A percentile compares a stretch with the other conserved stretches of the same genome.
These are phyloP conservation scores for Drosophila bunnanda DNA, from an alignment of 2,888 invertebrate species.

Conservation along the genomic window DNA sequence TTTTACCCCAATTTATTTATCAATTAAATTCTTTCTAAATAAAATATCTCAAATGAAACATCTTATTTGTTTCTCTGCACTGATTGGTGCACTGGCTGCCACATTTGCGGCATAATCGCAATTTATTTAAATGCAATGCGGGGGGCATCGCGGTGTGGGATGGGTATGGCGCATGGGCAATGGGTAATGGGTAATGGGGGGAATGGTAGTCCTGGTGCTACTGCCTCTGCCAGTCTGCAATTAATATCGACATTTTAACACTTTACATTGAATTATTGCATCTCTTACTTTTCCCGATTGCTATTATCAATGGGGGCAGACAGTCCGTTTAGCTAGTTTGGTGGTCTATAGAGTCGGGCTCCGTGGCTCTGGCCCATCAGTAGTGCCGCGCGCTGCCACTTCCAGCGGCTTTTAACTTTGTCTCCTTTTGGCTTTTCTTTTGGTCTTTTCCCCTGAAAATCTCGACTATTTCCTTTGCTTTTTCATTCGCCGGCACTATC, in stretches of 20 bases:
- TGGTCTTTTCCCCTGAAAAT: constrained; percentile 34
- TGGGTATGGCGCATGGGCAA: constrained; percentile 1
- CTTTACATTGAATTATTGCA: constrained; percentile 81
- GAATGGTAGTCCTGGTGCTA: constrained; percentile 34
- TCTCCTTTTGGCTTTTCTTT: constrained; percentile 32
- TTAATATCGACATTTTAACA: constrained; percentile 83
- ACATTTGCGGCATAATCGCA: constrained; percentile 78
- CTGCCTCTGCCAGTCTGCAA: constrained; percentile 67
- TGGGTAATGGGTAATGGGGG: too few relatives aligned
- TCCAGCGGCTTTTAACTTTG: constrained; percentile 21
- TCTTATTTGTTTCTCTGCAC: constrained; percentile 10
- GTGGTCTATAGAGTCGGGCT: constrained; percentile 29
- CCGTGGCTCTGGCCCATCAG: constrained; percentile 16
- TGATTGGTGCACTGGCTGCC: constrained; percentile 62
- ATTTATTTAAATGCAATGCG: constrained; percentile 75
- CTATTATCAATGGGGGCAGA: constrained; percentile 69
- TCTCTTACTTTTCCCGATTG: constrained; percentile 76
- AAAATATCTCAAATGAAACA: not conserved
- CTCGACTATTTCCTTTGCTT: constrained; percentile 52
- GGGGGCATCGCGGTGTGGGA: not conserved
- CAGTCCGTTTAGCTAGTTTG: constrained; percentile 60
- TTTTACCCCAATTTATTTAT: too few relatives aligned
- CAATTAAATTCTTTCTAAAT: too few relatives aligned
- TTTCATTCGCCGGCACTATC: constrained; percentile 43
- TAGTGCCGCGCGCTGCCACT: not conserved